A percentile compares a stretch with the other conserved stretches of the same genome.
Conservation (phyloP, 2,113 vertebrate species). For the Monopterus albus region DNA sequence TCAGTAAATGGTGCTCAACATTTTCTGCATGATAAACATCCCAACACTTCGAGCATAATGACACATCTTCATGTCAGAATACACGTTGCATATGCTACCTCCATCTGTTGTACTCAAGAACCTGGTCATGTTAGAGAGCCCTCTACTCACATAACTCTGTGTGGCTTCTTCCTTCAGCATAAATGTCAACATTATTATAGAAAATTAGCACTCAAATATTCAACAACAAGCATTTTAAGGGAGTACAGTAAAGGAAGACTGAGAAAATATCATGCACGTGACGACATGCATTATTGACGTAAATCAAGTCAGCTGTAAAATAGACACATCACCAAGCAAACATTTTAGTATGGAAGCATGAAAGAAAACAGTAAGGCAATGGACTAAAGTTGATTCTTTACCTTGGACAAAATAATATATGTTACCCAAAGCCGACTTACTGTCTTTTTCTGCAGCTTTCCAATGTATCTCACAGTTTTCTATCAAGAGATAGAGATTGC, state of each 20-base stretch:
- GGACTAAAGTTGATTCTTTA: background rate
- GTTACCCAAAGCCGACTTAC: background rate
- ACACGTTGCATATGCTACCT: conserved; percentile 45
- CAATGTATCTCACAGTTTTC: background rate
- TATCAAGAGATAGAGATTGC: no score
- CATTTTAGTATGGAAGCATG: background rate
- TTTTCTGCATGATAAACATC: conserved; percentile 15
- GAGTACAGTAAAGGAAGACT: background rate
- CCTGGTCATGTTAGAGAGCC: conserved; percentile 10
- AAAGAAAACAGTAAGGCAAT: conserved; percentile 1
- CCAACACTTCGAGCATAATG: conserved; percentile 12
- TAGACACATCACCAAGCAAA: no score
- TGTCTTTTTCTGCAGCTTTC: background rate
- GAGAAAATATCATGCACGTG: conserved; percentile 19
- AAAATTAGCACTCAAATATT: conserved; percentile 4
- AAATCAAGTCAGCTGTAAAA: conserved; percentile 4
- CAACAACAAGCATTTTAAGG: background rate
- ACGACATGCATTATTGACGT: background rate
- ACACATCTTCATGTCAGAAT: conserved; percentile 28
- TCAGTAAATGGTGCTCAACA: conserved; percentile 4
- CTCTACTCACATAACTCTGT: background rate
- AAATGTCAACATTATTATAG: background rate
- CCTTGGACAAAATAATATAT: background rate
- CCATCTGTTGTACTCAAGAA: conserved; percentile 42
- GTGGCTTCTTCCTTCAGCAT: background rate